Conservation (phyloP, 2,888 invertebrate species). For the Ormia ochracea region DNA sequence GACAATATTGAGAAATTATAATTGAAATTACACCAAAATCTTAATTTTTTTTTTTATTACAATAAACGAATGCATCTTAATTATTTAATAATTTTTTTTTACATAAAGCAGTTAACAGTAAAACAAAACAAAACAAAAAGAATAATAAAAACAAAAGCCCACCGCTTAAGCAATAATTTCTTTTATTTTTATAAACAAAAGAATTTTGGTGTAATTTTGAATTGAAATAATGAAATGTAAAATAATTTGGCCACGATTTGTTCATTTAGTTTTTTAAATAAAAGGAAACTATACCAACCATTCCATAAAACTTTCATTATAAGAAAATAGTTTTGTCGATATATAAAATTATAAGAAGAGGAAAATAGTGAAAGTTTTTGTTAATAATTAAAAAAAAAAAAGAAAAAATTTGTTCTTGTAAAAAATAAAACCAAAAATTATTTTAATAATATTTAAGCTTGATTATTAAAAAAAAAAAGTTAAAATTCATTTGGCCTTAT, state of each 20-base stretch:
- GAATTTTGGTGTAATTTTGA: constrained; percentile 53
- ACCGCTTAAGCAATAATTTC: constrained; percentile 52
- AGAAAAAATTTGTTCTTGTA: too few species aligned
- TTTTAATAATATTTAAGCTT: constrained; percentile 44
- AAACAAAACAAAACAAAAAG: too few species aligned
- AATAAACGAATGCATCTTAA: not conserved
- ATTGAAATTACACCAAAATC: constrained; percentile 43
- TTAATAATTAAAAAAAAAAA: constrained; percentile 35
- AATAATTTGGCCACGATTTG: constrained; percentile 29
- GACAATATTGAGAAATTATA: constrained; percentile 37
- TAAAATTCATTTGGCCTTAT: constrained; percentile 74
- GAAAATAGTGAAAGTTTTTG: constrained; percentile 54
- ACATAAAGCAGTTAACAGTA: constrained; percentile 33
- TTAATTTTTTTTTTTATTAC: not conserved
- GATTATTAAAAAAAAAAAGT: constrained; percentile 59
- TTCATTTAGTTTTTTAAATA: constrained; percentile 6
- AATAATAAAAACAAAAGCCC: constrained; percentile 50
- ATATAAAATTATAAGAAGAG: constrained; percentile 12
- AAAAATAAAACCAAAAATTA: constrained; percentile 34
- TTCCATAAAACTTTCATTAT: constrained; percentile 60
- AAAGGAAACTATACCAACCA: constrained; percentile 57
- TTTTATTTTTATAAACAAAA: constrained; percentile 2
- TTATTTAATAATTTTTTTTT: constrained; percentile 23
- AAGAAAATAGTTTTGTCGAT: constrained; percentile 1
- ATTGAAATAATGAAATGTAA: not conserved